A percentile compares a stretch with the other conserved stretches of the same genome.
Evolutionary conservation across 2,113 vertebrate species (phyloP).

Genomic region (Corapipo altera): DNA sequence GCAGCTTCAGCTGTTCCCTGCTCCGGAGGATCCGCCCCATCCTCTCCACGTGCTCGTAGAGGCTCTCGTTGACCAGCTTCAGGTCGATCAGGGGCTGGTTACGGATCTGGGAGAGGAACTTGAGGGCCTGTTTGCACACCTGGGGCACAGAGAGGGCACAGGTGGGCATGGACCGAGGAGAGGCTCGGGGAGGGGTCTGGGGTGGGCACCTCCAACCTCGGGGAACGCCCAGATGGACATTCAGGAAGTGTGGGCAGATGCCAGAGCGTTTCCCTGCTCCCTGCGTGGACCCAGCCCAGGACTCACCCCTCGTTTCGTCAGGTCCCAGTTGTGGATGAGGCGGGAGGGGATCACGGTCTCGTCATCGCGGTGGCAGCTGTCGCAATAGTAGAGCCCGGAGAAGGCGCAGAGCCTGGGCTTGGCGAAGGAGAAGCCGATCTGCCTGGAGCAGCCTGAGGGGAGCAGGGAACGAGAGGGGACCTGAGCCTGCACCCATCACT

Average conservation of each 20-base stretch:
- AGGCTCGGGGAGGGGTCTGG: rapidly evolving
- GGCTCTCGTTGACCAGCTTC: slow-evolving; percentile 82
- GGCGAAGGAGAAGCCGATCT: slow-evolving; percentile 85
- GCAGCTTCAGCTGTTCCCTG: slow-evolving; percentile 86
- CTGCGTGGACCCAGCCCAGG: rapidly evolving
- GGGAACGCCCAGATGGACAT: not conserved
- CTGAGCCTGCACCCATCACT: rapidly evolving
- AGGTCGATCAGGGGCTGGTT: slow-evolving; percentile 89
- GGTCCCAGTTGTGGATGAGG: slow-evolving; percentile 97
- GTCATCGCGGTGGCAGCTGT: slow-evolving; percentile 87
- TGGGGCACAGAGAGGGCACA: slow-evolving; percentile 22
- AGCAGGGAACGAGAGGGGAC: not conserved
- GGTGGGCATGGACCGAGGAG: not conserved
- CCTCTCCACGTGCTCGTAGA: slow-evolving; percentile 81
- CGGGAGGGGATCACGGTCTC: slow-evolving; percentile 87
- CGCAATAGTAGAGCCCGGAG: slow-evolving; percentile 90
- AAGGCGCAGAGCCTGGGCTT: slow-evolving; percentile 88
- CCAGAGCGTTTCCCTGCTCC: not conserved
- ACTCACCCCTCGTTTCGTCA: slow-evolving; percentile 80
- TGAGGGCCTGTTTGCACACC: slow-evolving; percentile 84
- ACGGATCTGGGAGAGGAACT: slow-evolving; percentile 81
- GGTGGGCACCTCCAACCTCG: not conserved
- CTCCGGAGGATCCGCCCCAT: slow-evolving; percentile 77
- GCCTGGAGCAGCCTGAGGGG: slow-evolving; percentile 83
- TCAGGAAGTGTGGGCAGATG: not conserved